A percentile compares a stretch with the other conserved stretches of the same genome.
Conservation (phyloP, 2,797 vertebrate genomes). For the Cercopithecus hamlyni region DNA sequence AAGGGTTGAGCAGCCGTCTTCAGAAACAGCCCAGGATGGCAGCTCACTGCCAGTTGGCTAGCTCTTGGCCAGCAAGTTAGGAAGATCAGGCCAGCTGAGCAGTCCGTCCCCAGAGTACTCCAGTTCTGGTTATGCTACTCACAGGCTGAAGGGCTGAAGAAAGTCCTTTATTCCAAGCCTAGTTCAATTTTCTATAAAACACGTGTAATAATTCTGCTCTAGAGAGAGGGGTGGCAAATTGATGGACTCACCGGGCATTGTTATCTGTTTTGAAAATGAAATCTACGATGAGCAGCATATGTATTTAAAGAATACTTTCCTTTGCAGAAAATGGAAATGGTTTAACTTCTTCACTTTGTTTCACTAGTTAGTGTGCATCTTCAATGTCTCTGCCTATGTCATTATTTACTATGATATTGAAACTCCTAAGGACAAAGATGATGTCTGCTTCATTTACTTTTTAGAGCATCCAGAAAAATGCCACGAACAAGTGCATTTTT, state of each 20-base stretch:
- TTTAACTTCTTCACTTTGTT: conserved; percentile 30
- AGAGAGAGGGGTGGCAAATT: background rate
- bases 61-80: background rate
- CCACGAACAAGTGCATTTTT: background rate
- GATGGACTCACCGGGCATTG: background rate
- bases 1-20: background rate
- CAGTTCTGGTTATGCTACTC: background rate
- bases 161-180: background rate
- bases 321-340: conserved; percentile 25
- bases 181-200: background rate
- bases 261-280: background rate
- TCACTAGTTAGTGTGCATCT: background rate
- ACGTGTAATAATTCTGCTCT: background rate
- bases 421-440: conserved; percentile 26
- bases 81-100: background rate
- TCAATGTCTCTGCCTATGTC: conserved; percentile 5
- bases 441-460: conserved; percentile 60
- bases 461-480: background rate
- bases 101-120: background rate
- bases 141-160: background rate
- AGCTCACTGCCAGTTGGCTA: background rate
- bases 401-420: conserved; percentile 41
- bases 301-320: conserved; percentile 31
- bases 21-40: background rate
- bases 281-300: background rate